These are phyloP conservation scores for Homalodisca vitripennis DNA, from an alignment of 1,140 invertebrate species.

Conservation along the genomic window DNA sequence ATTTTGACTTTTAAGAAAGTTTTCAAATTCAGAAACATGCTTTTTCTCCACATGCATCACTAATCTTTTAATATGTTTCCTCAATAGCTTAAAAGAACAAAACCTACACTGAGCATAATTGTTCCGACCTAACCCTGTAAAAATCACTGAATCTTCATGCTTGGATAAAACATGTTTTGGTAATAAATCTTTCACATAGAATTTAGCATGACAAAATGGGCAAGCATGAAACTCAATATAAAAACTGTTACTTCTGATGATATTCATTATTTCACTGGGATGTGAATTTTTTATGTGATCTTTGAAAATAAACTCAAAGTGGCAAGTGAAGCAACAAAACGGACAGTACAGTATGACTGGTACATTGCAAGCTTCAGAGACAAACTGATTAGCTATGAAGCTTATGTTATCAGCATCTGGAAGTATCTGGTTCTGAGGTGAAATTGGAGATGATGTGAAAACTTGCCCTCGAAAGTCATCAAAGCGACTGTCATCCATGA, in stretches of 20 bases:
- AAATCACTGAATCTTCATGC: constrained; percentile 39
- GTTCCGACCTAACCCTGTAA: constrained; percentile 31
- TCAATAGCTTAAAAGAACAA: constrained; percentile 39
- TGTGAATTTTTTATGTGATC: constrained; percentile 41
- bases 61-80: constrained; percentile 39
- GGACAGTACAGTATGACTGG: constrained; percentile 40
- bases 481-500: constrained; percentile 17
- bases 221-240: constrained; percentile 37
- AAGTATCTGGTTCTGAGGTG: not conserved
- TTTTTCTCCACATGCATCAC: constrained; percentile 43
- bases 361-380: constrained; percentile 36
- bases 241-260: constrained; percentile 30
- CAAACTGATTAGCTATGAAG: constrained; percentile 36
- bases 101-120: constrained; percentile 40
- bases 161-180: constrained; percentile 41
- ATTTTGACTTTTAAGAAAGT: constrained; percentile 19
- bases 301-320: constrained; percentile 42
- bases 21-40: constrained; percentile 36
- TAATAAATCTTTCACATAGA: constrained; percentile 40
- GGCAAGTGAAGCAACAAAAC: constrained; percentile 41
- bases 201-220: constrained; percentile 42
- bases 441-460: constrained; percentile 20
- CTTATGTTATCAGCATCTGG: constrained; percentile 30
- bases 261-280: constrained; percentile 36
- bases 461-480: constrained; percentile 4